Evolutionary conservation across 2,888 invertebrate genomes (phyloP), one percentile per base, ranked within the genome.

Genomic region (Empis livida): DNA sequence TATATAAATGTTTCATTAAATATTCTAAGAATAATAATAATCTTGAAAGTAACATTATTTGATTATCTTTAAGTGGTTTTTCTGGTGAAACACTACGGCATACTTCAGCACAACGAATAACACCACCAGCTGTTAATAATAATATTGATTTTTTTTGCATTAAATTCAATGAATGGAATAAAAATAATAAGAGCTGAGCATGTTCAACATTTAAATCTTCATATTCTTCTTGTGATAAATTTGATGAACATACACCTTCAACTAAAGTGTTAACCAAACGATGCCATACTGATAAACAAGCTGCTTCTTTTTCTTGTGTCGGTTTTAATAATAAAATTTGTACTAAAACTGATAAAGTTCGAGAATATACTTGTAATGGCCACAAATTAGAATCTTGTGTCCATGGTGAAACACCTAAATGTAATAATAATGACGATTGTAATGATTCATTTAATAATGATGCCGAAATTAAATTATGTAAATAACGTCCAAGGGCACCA

Each of bases 131-230:
- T 31, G 87, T 84, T 57, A 86, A 75, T 10, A 95, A 74, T 35
- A 96, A 73, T 2, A 96, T 88, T 2, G 89, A 86, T 67, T 96
- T 96, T 71, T 95, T 96, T 70, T 95, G 93, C 90, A 94, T 93
- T 51, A 96, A 73, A 58, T 92, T 93, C 50, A 96, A 71, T 0
- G 93, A 91, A 68, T 96, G 95, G 70, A 96, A 96, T 11, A 96
- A 73, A 65, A 95, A 95, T 10, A 96, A 76, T 52, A 96, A 70
- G 35, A 96, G 74, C 67, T 96, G 95, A 0, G 93, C 87, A 68
- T 96, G 95, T 65, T 96, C 96, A 44, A 95, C 91, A 67, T 95
- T 96, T 50, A 96, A 72, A 73, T 95, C 95, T 79, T 67, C 68
- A 50, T 62, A 65, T 48, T 70, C 70, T 46, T 70, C 67, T 42